Evolutionary conservation across 2,888 invertebrate species (phyloP).

Genomic region (Pedicia rivosa): DNA sequence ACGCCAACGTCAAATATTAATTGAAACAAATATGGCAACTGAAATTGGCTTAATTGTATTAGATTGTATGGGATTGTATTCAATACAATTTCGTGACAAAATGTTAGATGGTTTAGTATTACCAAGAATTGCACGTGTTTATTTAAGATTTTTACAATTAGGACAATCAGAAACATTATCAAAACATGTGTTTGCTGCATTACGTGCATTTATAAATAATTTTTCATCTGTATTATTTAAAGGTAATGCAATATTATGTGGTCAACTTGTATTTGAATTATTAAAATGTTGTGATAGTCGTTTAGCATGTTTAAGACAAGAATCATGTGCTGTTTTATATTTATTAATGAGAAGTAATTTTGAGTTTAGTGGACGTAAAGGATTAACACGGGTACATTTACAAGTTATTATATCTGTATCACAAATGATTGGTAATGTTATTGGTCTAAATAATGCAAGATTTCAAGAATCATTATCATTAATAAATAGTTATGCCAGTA

Average conservation of each 20-base stretch:
- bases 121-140: constrained; percentile 69
- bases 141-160: constrained; percentile 69
- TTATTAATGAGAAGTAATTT: constrained; percentile 88
- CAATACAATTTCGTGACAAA: constrained; percentile 51
- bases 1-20: constrained; percentile 42
- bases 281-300: constrained; percentile 77
- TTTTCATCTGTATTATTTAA: constrained; percentile 70
- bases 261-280: constrained; percentile 63
- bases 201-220: constrained; percentile 83
- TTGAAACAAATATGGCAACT: constrained; percentile 70
- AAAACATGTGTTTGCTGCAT: constrained; percentile 80
- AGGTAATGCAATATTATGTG: constrained; percentile 69
- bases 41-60: constrained; percentile 80
- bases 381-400: constrained; percentile 74
- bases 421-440: constrained; percentile 77
- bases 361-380: constrained; percentile 70
- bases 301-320: constrained; percentile 67
- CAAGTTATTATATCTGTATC: constrained; percentile 95
- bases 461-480: constrained; percentile 88
- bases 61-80: constrained; percentile 75
- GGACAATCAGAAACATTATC: constrained; percentile 84
- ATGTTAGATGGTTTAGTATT: constrained; percentile 56
- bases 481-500: constrained; percentile 83
- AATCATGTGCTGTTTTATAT: constrained; percentile 83
- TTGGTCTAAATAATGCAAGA: constrained; percentile 81